phyloP scores from a whole-genome alignment of 2,113 vertebrate genomes.

The Mionectes macconnelli region DNA sequence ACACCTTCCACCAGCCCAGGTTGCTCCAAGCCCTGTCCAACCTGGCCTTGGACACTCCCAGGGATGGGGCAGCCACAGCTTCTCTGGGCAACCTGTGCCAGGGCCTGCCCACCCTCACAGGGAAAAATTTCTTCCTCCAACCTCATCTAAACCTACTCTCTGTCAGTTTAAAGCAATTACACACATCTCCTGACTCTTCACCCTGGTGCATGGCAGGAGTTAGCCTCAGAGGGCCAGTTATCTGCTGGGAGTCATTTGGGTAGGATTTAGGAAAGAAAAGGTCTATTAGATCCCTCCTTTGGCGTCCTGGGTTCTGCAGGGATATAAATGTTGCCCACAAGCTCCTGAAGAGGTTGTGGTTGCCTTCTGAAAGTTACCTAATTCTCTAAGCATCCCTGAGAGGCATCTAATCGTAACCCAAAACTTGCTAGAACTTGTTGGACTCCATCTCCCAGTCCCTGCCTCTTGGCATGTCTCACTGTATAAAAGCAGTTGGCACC shows the following conservation, averaged over 20 bases:
- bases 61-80: background rate
- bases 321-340: background rate
- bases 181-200: background rate
- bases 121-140: background rate
- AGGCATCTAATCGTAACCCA: background rate
- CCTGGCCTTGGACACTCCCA: background rate
- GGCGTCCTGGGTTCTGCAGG: background rate
- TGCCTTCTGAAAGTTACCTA: background rate
- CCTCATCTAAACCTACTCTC: background rate
- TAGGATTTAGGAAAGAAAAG: background rate
- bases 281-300: accelerated
- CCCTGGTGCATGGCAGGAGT: too few species aligned
- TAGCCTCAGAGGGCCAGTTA: background rate
- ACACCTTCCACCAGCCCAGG: background rate
- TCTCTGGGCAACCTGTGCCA: background rate
- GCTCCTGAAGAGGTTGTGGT: background rate
- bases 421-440: background rate
- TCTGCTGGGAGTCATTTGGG: background rate
- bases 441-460: background rate
- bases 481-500: background rate
- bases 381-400: background rate
- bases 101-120: background rate
- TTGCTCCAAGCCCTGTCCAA: accelerated
- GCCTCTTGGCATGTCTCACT: background rate
- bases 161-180: background rate